These are phyloP conservation scores for Psophia crepitans DNA, from an alignment of 2,113 vertebrate species.

Conservation along the genomic window DNA sequence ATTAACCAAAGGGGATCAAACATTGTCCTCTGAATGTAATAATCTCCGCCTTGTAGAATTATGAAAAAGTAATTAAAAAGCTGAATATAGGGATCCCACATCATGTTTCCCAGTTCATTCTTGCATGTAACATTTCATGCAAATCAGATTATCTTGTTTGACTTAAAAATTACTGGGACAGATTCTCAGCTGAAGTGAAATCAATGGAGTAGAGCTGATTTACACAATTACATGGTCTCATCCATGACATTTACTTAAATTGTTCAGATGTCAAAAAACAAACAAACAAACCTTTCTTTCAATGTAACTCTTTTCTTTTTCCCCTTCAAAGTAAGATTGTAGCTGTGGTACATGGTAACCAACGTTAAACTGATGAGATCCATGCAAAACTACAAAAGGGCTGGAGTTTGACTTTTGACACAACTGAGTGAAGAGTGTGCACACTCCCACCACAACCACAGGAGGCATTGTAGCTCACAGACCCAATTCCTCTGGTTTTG, in stretches of 20 bases:
- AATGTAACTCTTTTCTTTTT: background rate
- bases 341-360: background rate
- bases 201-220: background rate
- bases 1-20: background rate
- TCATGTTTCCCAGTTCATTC: background rate
- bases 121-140: constrained; percentile 10
- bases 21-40: constrained; percentile 19
- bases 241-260: background rate
- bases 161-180: background rate
- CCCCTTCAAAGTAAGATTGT: background rate
- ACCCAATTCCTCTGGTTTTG: background rate
- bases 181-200: constrained; percentile 12
- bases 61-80: constrained; percentile 33
- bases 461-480: background rate
- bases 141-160: constrained; percentile 28
- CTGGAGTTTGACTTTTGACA: background rate
- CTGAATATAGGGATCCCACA: background rate
- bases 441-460: background rate
- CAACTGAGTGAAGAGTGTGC: no score
- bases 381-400: background rate
- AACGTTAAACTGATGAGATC: background rate
- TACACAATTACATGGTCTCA: background rate
- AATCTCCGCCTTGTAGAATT: background rate
- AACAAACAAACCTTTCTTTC: background rate
- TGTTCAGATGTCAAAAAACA: background rate